Evolutionary conservation across 1,140 invertebrate genomes (phyloP).

Genomic region (Zaprionus ornatus): DNA sequence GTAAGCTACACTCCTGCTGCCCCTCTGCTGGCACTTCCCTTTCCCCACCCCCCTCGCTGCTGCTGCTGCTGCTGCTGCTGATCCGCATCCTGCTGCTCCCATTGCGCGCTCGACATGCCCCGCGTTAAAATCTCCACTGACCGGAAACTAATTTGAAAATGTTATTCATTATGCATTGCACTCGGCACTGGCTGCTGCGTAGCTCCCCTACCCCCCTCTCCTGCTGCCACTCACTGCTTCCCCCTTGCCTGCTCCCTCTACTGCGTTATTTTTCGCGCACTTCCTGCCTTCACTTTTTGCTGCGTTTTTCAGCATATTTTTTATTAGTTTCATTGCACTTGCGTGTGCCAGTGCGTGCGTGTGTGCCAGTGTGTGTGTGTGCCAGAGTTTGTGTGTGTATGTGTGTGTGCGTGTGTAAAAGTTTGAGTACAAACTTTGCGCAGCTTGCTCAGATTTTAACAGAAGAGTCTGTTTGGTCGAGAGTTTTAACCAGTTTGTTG

Average conservation of each 20-base stretch:
- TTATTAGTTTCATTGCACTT: slow-evolving; percentile 9
- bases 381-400: background rate
- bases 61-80: too few species aligned
- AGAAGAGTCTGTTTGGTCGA: slow-evolving; percentile 41
- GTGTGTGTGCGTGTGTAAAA: slow-evolving; percentile 44
- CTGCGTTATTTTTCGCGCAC: slow-evolving; percentile 63
- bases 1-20: background rate
- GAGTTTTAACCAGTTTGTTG: slow-evolving; percentile 74
- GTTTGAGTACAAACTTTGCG: slow-evolving; percentile 64
- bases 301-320: slow-evolving; percentile 24
- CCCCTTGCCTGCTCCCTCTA: background rate
- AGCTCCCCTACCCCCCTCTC: background rate
- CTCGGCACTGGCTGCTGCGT: slow-evolving; percentile 18
- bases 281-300: slow-evolving; percentile 60
- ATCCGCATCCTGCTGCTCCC: background rate
- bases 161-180: slow-evolving; percentile 79
- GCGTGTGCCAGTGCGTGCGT: background rate
- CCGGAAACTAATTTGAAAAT: slow-evolving; percentile 82
- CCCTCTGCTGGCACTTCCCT: background rate
- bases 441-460: slow-evolving; percentile 55
- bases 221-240: background rate
- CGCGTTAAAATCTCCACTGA: slow-evolving; percentile 77
- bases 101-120: slow-evolving; percentile 66
- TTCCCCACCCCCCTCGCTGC: too few species aligned
- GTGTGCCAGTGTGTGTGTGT: slow-evolving; percentile 14